A percentile compares a stretch with the other conserved stretches of the same genome.
Conservation (phyloP, 2,797 vertebrate genomes). For the Oophaga sylvatica region DNA sequence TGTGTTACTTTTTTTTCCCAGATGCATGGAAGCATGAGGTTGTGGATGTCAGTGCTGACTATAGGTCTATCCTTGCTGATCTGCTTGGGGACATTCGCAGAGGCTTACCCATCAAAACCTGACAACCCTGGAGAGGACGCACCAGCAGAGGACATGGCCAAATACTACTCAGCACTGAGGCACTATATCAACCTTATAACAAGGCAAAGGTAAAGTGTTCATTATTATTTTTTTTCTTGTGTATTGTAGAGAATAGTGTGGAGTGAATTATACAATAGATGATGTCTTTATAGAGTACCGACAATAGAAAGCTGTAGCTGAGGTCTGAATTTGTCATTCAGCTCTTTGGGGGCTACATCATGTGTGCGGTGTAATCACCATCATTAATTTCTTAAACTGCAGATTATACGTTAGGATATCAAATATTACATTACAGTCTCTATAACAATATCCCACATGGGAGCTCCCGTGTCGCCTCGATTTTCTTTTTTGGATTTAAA, state of each 20-base stretch:
- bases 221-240: not conserved
- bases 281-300: not conserved
- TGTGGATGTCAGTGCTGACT: conserved; percentile 84
- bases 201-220: conserved; percentile 86
- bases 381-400: not conserved
- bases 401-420: not conserved
- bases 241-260: not conserved
- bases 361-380: not conserved
- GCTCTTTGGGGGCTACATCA: not conserved
- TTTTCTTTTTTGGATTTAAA: too few species aligned
- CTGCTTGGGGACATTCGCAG: conserved; percentile 86
- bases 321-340: not conserved
- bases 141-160: conserved; percentile 93
- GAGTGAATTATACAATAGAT: not conserved
- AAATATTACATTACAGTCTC: too few species aligned
- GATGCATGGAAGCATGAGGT: conserved; percentile 87
- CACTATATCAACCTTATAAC: conserved; percentile 99
- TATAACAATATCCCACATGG: too few species aligned
- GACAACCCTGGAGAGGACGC: conserved; percentile 94
- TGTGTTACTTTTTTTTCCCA: conserved; percentile 67
- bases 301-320: not conserved
- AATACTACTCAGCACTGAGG: conserved; percentile 95
- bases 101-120: conserved; percentile 95
- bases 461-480: too few species aligned
- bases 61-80: conserved; percentile 86